Conservation (phyloP, 2,888 invertebrate species). For the Ariolimax columbianus region DNA sequence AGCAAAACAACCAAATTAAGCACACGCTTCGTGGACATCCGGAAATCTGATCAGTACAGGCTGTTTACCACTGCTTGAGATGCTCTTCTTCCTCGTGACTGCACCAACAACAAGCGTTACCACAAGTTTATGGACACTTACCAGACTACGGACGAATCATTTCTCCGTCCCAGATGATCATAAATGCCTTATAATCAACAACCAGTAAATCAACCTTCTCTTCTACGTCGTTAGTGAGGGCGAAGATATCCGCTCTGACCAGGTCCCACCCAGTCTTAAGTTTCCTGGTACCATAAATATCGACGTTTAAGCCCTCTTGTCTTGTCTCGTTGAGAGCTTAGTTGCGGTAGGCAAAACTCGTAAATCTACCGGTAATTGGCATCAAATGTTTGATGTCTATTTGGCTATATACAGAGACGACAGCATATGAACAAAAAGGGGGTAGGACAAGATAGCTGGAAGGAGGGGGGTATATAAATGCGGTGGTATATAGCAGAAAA, state of each 20-base stretch:
- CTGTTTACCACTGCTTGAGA: too few species aligned
- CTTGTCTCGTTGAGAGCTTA: not conserved
- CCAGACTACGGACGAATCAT: not conserved
- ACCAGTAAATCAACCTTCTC: not conserved
- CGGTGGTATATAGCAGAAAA: not conserved
- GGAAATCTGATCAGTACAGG: too few species aligned
- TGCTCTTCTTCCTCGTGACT: too few species aligned
- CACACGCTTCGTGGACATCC: too few species aligned
- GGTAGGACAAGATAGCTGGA: not conserved
- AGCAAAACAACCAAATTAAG: too few species aligned
- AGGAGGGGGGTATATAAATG: not conserved
- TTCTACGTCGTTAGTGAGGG: not conserved
- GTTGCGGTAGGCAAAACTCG: not conserved
- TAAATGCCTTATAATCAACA: not conserved
- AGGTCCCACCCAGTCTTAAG: not conserved
- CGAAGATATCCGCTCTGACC: not conserved
- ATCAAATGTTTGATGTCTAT: conserved; percentile 13
- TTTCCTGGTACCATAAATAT: conserved; percentile 2
- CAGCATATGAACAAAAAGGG: not conserved
- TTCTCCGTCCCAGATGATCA: not conserved
- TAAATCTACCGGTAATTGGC: conserved; percentile 17
- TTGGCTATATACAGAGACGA: not conserved
- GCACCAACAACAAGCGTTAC: not conserved
- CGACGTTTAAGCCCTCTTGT: not conserved
- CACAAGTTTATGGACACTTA: not conserved